phyloP scores from a whole-genome alignment of 2,113 vertebrate genomes.

The Ailurus styani region DNA sequence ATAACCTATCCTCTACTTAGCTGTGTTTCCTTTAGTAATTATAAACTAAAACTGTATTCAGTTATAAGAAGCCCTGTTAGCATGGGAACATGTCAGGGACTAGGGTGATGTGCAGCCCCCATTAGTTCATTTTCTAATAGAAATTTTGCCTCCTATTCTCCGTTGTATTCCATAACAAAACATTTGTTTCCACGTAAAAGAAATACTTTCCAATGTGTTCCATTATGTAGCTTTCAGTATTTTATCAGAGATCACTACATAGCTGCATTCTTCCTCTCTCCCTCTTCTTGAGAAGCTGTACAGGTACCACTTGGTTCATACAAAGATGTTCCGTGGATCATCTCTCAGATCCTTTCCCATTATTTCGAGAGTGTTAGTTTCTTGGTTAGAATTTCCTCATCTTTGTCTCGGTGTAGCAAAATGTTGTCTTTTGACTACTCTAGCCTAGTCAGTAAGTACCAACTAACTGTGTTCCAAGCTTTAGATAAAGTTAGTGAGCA shows the following conservation, averaged over 20 bases:
- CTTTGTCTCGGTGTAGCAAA: background rate
- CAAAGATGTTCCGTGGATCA: background rate
- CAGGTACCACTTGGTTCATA: background rate
- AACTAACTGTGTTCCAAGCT: background rate
- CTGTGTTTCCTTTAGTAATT: conserved; percentile 20
- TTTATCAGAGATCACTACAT: background rate
- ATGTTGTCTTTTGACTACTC: background rate
- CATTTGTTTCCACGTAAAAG: background rate
- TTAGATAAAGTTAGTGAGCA: background rate
- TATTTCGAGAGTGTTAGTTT: background rate
- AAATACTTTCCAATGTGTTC: background rate
- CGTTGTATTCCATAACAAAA: background rate
- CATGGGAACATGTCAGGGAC: background rate
- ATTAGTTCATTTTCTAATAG: background rate
- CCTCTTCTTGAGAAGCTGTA: background rate
- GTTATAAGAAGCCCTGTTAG: background rate
- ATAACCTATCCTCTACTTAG: background rate
- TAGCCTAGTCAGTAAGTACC: background rate
- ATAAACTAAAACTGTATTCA: background rate
- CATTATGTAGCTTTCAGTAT: background rate
- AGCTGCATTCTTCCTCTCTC: background rate
- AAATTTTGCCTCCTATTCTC: background rate
- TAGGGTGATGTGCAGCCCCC: background rate
- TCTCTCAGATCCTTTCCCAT: background rate
- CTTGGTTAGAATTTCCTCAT: background rate